Evolutionary conservation across 2,888 invertebrate species (phyloP), one percentile per base, ranked within the genome.

Genomic region (Ryuthela nishihirai): DNA sequence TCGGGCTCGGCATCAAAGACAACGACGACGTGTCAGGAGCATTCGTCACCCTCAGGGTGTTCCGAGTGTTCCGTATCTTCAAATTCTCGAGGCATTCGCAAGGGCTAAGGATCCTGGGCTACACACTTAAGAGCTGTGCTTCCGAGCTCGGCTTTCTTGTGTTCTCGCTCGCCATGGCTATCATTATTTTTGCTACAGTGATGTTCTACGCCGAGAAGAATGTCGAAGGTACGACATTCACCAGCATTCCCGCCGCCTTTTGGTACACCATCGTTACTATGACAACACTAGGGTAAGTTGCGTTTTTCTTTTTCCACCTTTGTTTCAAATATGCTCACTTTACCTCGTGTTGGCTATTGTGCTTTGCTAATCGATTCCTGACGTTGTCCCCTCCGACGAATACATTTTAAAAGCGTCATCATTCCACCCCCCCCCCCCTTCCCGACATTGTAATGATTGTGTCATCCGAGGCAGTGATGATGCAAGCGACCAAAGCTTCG

Each of bases 181-280:
- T 99, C 76, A 98, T 99, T 72, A 99, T 99, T 73, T 99, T 99
- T 77, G 98, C 99, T 65, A 99, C 99, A 35, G 95, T 99, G 70
- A 99, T 99, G 97, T 99, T 94, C 81, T 99, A 99, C 80, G 97
- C 98, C 46, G 99, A 99, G 82, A 99, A 99, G 80, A 97, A 97
- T 76, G 97, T 94, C 67, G 86, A 86, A 71, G 87, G 88, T 70
- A 98, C 98, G 52, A 90, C 90, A 77, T 99, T 99, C 81, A 98
- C 94, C 65, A 97, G 95, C 75, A 99, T 99, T 79, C 99, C 99
- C 59, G 94, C 97, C 52, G 97, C 99, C 68, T 99, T 99, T 78
- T 99, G 99, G 99, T 99, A 99, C 81, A 99, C 99, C 73, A 99
- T 99, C 73, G 99, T 99, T 73, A 99, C 99, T 68, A 99, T 99